phyloP scores from a whole-genome alignment of 2,113 vertebrate genomes.

The Indri indri region DNA sequence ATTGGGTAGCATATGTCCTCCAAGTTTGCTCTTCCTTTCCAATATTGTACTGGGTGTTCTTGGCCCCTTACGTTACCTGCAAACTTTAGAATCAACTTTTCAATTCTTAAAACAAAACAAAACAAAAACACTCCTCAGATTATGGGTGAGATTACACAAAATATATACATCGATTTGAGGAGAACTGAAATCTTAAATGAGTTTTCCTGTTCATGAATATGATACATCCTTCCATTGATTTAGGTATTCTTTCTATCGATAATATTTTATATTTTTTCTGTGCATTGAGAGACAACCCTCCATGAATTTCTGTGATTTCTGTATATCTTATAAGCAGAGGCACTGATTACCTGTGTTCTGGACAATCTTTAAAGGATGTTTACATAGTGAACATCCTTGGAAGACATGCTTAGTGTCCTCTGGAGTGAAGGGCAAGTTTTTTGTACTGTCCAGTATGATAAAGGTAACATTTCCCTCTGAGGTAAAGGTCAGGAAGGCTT shows the following conservation, averaged over 20 bases:
- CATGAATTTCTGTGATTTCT: neutral
- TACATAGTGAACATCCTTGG: neutral
- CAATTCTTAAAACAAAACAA: neutral
- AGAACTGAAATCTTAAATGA: neutral
- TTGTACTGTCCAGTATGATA: neutral
- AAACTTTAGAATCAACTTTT: neutral
- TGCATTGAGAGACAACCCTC: neutral
- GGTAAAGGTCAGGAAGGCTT: neutral
- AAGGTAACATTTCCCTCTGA: neutral
- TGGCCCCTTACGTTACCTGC: neutral
- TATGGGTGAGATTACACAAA: neutral
- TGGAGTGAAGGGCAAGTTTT: neutral
- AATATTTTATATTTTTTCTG: neutral
- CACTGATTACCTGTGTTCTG: neutral
- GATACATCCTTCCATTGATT: neutral
- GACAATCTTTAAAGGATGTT: neutral
- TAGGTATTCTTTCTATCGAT: neutral
- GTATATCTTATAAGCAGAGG: neutral
- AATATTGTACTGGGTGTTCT: neutral
- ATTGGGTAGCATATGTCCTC: neutral
- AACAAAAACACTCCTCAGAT: neutral
- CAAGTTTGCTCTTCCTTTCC: neutral
- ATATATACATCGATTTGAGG: no score
- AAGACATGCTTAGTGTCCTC: neutral
- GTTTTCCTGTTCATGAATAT: neutral